Conservation (phyloP, 2,113 vertebrate species). For the Boulengeromyrus knoepffleri region DNA sequence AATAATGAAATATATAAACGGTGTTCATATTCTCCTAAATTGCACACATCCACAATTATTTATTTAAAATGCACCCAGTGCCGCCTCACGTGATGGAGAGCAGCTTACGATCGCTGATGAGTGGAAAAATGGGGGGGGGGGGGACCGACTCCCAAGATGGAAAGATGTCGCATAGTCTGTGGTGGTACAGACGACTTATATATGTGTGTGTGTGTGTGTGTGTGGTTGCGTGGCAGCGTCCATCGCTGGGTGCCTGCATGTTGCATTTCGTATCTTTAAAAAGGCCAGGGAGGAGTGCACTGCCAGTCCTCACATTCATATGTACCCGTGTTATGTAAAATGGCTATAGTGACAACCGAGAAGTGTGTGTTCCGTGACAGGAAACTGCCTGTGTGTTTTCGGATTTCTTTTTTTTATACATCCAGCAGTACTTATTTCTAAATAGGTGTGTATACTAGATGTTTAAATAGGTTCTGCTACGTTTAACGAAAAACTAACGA, state of each 20-base stretch:
- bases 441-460: conserved; percentile 29
- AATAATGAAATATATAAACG: not conserved
- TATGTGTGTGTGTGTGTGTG: not conserved
- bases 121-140: not conserved
- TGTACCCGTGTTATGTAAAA: not conserved
- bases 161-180: conserved; percentile 14
- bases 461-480: conserved; percentile 33
- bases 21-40: not conserved
- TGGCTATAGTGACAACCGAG: conserved; percentile 25
- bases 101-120: not conserved
- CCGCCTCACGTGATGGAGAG: not conserved
- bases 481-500: conserved; percentile 47
- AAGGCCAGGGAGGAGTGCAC: not conserved
- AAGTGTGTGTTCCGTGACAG: conserved; percentile 40
- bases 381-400: not conserved
- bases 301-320: not conserved
- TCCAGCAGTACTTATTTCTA: not conserved
- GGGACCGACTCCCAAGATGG: not conserved
- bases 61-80: not conserved
- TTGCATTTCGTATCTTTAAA: not conserved
- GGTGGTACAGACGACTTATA: not conserved
- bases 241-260: not conserved
- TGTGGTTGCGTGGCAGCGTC: not conserved
- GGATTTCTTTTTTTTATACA: not conserved
- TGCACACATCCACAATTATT: not conserved